A percentile compares a stretch with the other conserved stretches of the same genome.
Conservation (phyloP, 2,797 vertebrate genomes). For the Bradypodion ventrale region DNA sequence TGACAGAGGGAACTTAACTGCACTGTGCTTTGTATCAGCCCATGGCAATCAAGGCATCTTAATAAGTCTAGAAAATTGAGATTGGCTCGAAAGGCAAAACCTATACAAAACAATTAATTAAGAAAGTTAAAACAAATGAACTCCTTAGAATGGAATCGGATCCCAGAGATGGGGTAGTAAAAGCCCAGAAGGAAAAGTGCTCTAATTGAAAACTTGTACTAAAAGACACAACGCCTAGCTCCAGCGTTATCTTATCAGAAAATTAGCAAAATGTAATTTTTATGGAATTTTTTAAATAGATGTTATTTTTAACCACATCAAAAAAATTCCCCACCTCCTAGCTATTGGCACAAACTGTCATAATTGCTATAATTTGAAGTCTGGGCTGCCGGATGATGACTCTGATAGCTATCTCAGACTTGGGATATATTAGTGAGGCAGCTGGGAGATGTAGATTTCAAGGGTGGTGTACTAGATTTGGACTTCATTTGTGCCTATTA, state of each 20-base stretch:
- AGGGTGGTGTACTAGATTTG: conserved; percentile 67
- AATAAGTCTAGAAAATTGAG: conserved; percentile 77
- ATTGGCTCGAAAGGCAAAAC: conserved; percentile 78
- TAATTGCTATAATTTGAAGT: conserved; percentile 84
- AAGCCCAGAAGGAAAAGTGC: conserved; percentile 74
- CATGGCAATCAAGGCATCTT: conserved; percentile 69
- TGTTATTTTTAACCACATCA: conserved; percentile 85
- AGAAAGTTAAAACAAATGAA: conserved; percentile 81
- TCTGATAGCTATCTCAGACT: conserved; percentile 78
- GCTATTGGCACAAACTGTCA: conserved; percentile 82
- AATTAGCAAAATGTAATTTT: conserved; percentile 85
- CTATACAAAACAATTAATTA: conserved; percentile 83
- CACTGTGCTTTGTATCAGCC: conserved; percentile 59
- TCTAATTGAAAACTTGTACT: conserved; percentile 79
- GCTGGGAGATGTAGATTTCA: conserved; percentile 71
- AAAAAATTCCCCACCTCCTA: conserved; percentile 80
- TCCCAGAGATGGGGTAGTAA: conserved; percentile 72
- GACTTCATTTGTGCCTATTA: conserved; percentile 81
- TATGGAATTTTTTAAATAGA: conserved; percentile 77
- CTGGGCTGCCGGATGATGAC: conserved; percentile 75
- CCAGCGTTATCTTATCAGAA: conserved; percentile 83
- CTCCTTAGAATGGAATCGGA: conserved; percentile 71
- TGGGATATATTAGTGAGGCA: conserved; percentile 69
- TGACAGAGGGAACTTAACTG: conserved; percentile 66
- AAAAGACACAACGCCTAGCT: conserved; percentile 70